These are phyloP conservation scores for Eonycteris spelaea DNA, from an alignment of 2,113 vertebrate genomes.

Conservation along the genomic window DNA sequence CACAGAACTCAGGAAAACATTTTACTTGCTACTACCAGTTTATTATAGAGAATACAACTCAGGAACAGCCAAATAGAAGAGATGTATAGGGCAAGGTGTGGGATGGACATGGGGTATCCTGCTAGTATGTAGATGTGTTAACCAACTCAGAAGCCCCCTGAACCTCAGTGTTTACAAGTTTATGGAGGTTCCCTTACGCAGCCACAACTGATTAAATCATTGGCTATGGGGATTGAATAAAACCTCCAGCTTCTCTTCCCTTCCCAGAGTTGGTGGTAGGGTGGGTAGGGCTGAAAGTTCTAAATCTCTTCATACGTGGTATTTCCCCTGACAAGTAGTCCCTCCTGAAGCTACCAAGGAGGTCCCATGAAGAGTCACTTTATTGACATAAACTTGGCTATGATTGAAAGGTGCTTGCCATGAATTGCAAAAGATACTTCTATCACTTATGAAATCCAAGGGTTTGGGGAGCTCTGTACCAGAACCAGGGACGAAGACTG, in stretches of 20 bases:
- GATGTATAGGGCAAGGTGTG: not conserved
- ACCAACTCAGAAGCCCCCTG: not conserved
- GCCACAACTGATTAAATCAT: not conserved
- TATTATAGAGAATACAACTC: not conserved
- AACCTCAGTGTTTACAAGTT: not conserved
- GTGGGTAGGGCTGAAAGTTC: not conserved
- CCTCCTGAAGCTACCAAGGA: not conserved
- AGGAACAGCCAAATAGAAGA: not conserved
- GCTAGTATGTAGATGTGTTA: not conserved
- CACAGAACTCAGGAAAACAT: not conserved
- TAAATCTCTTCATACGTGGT: not conserved
- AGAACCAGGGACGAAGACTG: not conserved
- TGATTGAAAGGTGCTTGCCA: not conserved
- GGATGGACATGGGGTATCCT: not conserved
- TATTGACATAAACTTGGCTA: not conserved
- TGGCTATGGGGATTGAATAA: not conserved
- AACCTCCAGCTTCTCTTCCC: not conserved
- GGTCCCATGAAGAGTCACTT: not conserved
- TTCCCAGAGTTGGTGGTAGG: not conserved
- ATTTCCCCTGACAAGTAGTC: not conserved
- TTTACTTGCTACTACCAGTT: not conserved
- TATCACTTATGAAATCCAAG: not conserved
- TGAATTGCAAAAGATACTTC: not conserved
- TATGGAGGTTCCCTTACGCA: not conserved
- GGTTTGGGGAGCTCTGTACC: not conserved